Percentiles rank a stretch among this genome's conserved stretches.
Conservation (phyloP, 2,888 invertebrate species). For the Melanostoma mellinum region DNA sequence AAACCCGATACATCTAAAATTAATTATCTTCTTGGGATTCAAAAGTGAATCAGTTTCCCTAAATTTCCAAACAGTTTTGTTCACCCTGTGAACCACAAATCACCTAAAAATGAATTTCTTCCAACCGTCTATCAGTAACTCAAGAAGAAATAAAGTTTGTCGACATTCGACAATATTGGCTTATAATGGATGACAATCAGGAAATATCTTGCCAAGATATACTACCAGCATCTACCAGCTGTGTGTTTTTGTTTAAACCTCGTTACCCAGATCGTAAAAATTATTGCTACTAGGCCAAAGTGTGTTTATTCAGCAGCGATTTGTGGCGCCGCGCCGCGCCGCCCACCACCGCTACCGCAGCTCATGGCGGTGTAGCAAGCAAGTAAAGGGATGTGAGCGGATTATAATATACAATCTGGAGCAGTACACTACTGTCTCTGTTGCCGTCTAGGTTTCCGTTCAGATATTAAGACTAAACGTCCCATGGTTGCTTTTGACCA, state of each 20-base stretch:
- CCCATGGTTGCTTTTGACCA: conserved; percentile 42
- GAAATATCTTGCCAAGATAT: conserved; percentile 44
- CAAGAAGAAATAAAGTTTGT: conserved; percentile 50
- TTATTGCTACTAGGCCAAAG: conserved; percentile 40
- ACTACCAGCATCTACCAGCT: conserved; percentile 15
- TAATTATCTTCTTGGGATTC: too few relatives aligned
- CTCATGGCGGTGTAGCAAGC: conserved; percentile 9
- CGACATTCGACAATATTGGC: conserved; percentile 61
- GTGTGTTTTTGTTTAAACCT: conserved; percentile 26
- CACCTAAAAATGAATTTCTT: background rate
- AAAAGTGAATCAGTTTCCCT: too few relatives aligned
- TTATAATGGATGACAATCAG: conserved; percentile 65
- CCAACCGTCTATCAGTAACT: conserved; percentile 39
- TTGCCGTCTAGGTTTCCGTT: too few relatives aligned
- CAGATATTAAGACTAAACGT: conserved; percentile 28
- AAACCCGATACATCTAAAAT: too few relatives aligned
- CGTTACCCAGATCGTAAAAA: conserved; percentile 53
- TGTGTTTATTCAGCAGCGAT: conserved; percentile 26
- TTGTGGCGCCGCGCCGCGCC: conserved; percentile 15
- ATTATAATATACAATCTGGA: conserved; percentile 22
- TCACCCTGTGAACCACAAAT: conserved; percentile 18
- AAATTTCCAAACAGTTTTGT: background rate
- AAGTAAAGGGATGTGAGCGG: conserved; percentile 53
- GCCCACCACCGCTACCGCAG: background rate
- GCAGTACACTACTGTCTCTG: conserved; percentile 31